A percentile compares a stretch with the other conserved stretches of the same genome.
Conservation (phyloP, 1,140 invertebrate species). For the Spodoptera litura region DNA sequence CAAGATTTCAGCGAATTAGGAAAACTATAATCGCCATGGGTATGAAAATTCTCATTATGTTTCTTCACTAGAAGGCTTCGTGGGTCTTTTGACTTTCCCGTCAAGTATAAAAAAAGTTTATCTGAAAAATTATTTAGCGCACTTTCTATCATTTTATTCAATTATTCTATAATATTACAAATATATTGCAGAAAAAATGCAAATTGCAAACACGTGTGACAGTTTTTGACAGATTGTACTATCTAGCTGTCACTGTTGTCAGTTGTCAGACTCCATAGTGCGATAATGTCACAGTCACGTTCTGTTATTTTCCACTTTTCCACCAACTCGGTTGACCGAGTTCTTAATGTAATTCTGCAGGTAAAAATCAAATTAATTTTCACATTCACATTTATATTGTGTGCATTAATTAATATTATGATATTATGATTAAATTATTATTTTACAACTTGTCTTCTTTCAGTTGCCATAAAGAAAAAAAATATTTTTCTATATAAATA, state of each 20-base stretch:
- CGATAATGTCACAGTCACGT: not conserved
- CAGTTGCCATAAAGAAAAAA: not conserved
- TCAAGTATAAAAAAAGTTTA: slow-evolving; percentile 63
- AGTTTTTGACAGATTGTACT: slow-evolving; percentile 6
- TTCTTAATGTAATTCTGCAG: too few species aligned
- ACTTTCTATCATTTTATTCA: slow-evolving; percentile 65
- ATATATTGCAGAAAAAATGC: slow-evolving; percentile 8
- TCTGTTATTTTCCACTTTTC: too few species aligned
- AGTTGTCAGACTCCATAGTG: too few species aligned
- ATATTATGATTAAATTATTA: not conserved
- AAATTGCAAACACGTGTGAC: slow-evolving; percentile 28
- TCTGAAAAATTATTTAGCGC: slow-evolving; percentile 57
- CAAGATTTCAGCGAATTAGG: slow-evolving; percentile 82
- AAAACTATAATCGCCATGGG: slow-evolving; percentile 86
- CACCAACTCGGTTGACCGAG: too few species aligned
- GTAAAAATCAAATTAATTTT: too few species aligned
- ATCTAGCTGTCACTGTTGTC: too few species aligned
- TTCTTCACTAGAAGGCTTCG: slow-evolving; percentile 79
- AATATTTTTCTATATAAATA: slow-evolving; percentile 44
- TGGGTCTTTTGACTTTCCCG: slow-evolving; percentile 54
- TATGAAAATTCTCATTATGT: slow-evolving; percentile 79
- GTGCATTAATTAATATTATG: not conserved
- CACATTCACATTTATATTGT: not conserved
- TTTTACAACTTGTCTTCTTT: not conserved
- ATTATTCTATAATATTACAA: not conserved